Percentiles rank a stretch among this genome's conserved stretches.
phyloP scores from a whole-genome alignment of 2,888 invertebrate genomes.

The Polyommatus iphigenia region DNA sequence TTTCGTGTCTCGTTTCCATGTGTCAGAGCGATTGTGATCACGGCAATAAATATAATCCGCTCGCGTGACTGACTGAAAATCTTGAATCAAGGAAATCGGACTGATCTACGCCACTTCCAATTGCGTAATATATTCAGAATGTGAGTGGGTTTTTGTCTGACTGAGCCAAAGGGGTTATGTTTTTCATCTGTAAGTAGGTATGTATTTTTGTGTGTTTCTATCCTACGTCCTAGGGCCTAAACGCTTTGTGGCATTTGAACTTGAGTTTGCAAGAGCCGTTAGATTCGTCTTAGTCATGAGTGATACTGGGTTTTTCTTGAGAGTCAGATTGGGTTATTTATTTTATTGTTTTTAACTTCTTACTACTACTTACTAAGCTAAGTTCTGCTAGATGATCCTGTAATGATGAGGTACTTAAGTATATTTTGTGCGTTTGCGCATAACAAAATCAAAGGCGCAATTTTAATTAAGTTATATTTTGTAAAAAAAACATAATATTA shows the following conservation, averaged over 20 bases:
- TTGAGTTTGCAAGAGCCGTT: no score
- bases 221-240: not conserved
- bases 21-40: slow-evolving; percentile 30
- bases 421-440: not conserved
- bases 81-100: slow-evolving; percentile 39
- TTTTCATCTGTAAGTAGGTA: not conserved
- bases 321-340: not conserved
- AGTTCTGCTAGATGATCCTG: not conserved
- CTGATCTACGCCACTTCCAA: slow-evolving; percentile 35
- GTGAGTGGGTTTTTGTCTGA: slow-evolving; percentile 4
- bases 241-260: no score
- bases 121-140: slow-evolving; percentile 29
- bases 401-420: not conserved
- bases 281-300: not conserved
- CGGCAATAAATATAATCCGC: slow-evolving; percentile 29
- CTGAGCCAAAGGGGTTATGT: not conserved
- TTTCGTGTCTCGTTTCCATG: not conserved
- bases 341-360: not conserved
- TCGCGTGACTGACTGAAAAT: slow-evolving; percentile 43
- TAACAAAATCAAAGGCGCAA: not conserved
- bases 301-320: not conserved
- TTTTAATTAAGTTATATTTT: not conserved
- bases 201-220: not conserved
- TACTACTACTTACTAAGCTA: no score
- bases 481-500: no score